These are phyloP conservation scores for Pygoscelis adeliae DNA, from an alignment of 2,113 vertebrate genomes.

Conservation along the genomic window DNA sequence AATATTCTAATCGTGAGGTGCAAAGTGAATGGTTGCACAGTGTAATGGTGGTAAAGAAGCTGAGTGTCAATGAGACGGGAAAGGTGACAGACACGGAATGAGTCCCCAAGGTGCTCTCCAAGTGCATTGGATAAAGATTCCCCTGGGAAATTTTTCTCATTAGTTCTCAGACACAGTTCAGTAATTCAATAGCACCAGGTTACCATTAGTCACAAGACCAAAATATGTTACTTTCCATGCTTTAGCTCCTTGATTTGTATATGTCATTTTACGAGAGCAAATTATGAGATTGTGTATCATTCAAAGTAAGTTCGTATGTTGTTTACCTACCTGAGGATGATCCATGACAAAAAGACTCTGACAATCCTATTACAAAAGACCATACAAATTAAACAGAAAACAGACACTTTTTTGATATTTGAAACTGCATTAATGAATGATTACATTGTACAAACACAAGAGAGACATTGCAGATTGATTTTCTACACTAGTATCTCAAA, in stretches of 20 bases:
- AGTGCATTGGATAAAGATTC: conserved; percentile 95
- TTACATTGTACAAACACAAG: background rate
- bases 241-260: conserved; percentile 81
- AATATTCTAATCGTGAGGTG: conserved; percentile 96
- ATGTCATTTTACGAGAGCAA: conserved; percentile 71
- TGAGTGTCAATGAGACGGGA: conserved; percentile 90
- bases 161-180: conserved; percentile 97
- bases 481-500: background rate
- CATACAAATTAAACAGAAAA: conserved; percentile 41
- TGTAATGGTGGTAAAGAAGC: conserved; percentile 90
- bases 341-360: conserved; percentile 49
- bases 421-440: background rate
- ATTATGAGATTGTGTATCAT: conserved; percentile 60
- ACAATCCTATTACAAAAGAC: background rate
- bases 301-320: conserved; percentile 51
- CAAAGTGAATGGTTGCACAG: conserved; percentile 93
- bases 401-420: conserved; percentile 7
- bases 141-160: conserved; percentile 94
- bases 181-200: conserved; percentile 93
- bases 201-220: conserved; percentile 89
- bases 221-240: conserved; percentile 80
- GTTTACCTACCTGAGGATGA: conserved; percentile 72
- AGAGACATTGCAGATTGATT: background rate
- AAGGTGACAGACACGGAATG: conserved; percentile 91
- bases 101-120: conserved; percentile 91